Base-by-base conservation (phyloP, 2,113 vertebrate genomes). In the Nematolebias whitei region DNA sequence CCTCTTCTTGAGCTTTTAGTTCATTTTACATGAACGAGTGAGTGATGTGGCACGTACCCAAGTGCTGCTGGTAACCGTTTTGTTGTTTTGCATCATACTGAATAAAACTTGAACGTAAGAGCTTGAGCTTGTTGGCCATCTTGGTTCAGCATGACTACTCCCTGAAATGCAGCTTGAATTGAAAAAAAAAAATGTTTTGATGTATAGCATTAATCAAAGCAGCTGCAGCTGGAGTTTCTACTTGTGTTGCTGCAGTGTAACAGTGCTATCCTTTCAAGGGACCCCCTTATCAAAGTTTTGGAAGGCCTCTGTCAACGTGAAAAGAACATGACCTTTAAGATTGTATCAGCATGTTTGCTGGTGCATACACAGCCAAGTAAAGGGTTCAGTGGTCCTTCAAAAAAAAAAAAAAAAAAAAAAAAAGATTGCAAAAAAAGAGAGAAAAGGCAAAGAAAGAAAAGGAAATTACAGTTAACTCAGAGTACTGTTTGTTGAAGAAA, bases 311-410 rank as follows among this genome's bases (percentile, higher is more conserved):
- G 97, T 99, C 97, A 98, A 95, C 94, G 93, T 98, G 96, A 98
- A 99, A 98, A 98, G 97, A 96, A 99, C 97, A 98, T 96, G 98
- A 99, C 97, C 97, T 99, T 99, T 98, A 98, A 91, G 96, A 96
- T 95, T 91, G 95, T 96, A 99, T 97, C 98, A 96, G 95, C 95
- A 96, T 98, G 97, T 97, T 96, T 98, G 96, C 96, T 96, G 95
- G 96, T 96, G 97, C 96, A 96, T 97, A 92, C 89, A 95, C 93
- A 93, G 93, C 90, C 93, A 83, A 68, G 88, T 92, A 92, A 95
- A 95, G 95, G 95, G 95, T 96, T 97, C 71, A 66, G 91, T 91
- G 53, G 92, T 90, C 92, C 94, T 93, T 94, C 94, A 94, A 93
- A 94, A 93, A 93, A 92, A 68, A n/a, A n/a, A n/a, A n/a, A n/a